Evolutionary conservation across 2,113 vertebrate genomes (phyloP), one percentile per base, ranked within the genome.

Genomic region (Cavia porcellus): DNA sequence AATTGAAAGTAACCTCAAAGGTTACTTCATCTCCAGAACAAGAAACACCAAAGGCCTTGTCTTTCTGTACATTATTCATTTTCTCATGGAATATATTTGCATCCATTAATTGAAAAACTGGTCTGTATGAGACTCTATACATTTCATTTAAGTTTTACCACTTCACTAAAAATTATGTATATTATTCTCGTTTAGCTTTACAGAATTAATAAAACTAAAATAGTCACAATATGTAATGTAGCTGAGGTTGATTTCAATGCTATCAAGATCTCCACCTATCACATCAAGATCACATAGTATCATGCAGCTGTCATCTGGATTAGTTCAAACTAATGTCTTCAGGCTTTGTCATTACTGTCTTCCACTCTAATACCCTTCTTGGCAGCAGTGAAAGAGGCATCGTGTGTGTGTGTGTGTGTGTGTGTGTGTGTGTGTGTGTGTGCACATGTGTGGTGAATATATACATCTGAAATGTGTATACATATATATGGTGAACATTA

Each of bases 1-100:
- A 93, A 17, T 32, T 94, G 70, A 94, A 95, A 90, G 50, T 87
- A 88, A 93, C 28, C 86, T 85, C 28, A 80, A 88, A 89, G 50
- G 20, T 89, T 77, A 82, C 28, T 90, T 30, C 12, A 1, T 87
- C 45, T 94, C 42, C 52, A 75, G 32, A 22, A 87, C 25, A 89
- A 93, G 59, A 32, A 79, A 70, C 2, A 85, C 17, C 2, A 32
- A 93, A 94, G 52, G 5, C 19, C 35, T 59, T 90, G 13, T 66
- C n/a, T 92, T 89, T 90, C 45, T 92, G 55, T 22, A 30, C 12
- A 75, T 42, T 38, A 42, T 35, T 70, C 42, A 70, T 88, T 86
- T 50, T 82, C 74, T 45, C 30, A 25, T 35, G 20, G 9, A 77
- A 62, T 59, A n/a, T 82, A 83, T 84, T 96, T 83, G 8, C 66